A percentile compares a stretch with the other conserved stretches of the same genome.
These are phyloP conservation scores for Amblyraja radiata DNA, from an alignment of 2,797 vertebrate genomes.

Conservation along the genomic window DNA sequence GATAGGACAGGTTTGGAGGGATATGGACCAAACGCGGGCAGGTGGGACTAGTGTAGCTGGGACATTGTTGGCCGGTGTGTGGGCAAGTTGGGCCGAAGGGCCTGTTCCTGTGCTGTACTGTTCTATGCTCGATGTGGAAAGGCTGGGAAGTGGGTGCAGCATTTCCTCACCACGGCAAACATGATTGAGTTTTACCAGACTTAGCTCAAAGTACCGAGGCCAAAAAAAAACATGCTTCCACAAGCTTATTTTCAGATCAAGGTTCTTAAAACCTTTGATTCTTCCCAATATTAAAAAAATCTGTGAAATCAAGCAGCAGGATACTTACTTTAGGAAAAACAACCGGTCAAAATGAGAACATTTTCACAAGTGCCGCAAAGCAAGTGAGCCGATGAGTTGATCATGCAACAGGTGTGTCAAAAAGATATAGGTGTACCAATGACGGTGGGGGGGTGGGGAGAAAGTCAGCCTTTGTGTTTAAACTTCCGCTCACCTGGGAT, in stretches of 20 bases:
- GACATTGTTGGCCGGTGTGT: no score
- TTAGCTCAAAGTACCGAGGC: not conserved
- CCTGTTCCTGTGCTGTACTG: no score
- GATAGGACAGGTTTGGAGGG: no score
- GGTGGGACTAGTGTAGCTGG: no score
- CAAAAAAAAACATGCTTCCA: not conserved
- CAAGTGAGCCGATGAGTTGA: slow-evolving; percentile 59
- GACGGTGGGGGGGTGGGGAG: slow-evolving; percentile 43
- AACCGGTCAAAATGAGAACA: slow-evolving; percentile 43
- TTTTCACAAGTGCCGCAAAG: slow-evolving; percentile 59
- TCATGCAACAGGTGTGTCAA: slow-evolving; percentile 72
- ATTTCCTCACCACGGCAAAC: not conserved
- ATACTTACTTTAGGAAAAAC: slow-evolving; percentile 58
- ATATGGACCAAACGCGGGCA: no score
- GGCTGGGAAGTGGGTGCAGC: not conserved
- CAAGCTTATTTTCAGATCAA: not conserved
- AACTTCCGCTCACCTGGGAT: slow-evolving; percentile 98
- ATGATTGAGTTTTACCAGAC: not conserved
- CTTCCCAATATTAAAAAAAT: not conserved
- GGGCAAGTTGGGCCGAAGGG: no score
- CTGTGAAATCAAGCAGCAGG: slow-evolving; percentile 43
- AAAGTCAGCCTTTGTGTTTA: slow-evolving; percentile 70
- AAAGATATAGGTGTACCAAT: slow-evolving; percentile 60
- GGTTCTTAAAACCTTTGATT: not conserved
- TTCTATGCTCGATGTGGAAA: not conserved